phyloP scores from a whole-genome alignment of 2,888 invertebrate genomes.

The Smittia sp. region DNA sequence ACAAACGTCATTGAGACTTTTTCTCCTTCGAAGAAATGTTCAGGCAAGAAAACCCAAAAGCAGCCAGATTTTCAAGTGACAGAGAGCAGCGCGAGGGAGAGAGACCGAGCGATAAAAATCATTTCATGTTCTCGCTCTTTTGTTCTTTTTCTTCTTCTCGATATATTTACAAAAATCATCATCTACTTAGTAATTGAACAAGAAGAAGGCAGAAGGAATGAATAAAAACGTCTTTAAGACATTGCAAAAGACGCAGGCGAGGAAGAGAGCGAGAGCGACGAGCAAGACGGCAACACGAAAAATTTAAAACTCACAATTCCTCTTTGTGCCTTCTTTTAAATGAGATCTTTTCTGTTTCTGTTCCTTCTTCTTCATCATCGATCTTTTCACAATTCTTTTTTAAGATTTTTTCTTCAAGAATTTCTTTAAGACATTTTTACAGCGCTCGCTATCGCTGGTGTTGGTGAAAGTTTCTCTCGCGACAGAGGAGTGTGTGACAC shows the following conservation, averaged over 20 bases:
- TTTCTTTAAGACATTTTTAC: not conserved
- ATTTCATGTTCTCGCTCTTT: not conserved
- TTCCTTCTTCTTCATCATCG: not conserved
- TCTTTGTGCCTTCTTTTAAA: not conserved
- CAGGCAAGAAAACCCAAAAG: no score
- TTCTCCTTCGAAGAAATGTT: no score
- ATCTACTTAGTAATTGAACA: constrained; percentile 13
- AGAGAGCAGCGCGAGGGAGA: no score
- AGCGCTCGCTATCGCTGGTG: not conserved
- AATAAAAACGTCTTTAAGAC: not conserved
- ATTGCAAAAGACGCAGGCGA: not conserved
- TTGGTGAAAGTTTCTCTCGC: not conserved
- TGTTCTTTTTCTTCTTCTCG: not conserved
- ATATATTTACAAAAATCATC: constrained; percentile 6
- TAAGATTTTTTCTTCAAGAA: not conserved
- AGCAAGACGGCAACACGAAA: no score
- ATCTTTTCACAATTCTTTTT: not conserved
- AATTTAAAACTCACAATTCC: not conserved
- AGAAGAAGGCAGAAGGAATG: not conserved
- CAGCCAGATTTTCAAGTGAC: no score
- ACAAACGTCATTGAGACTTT: no score
- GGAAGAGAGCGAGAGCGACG: not conserved
- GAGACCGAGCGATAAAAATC: not conserved
- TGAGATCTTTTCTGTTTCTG: not conserved
- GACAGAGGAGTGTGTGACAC: constrained; percentile 10